A percentile compares a stretch with the other conserved stretches of the same genome.
phyloP scores from a whole-genome alignment of 2,888 invertebrate genomes.

The Odontothrips loti region DNA sequence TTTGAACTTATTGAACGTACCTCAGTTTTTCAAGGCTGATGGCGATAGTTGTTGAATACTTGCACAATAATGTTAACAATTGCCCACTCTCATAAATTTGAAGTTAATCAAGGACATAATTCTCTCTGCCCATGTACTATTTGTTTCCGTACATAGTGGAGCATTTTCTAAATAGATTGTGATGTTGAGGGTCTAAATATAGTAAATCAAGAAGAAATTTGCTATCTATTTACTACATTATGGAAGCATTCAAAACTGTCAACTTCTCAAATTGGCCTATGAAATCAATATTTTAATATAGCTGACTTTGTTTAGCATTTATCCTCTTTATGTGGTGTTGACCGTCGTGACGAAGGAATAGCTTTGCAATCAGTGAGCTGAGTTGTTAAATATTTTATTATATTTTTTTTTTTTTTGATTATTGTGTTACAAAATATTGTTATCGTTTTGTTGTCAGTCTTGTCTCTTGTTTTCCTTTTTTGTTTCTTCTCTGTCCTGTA shows the following conservation, averaged over 20 bases:
- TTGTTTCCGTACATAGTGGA: not conserved
- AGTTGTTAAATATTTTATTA: no score
- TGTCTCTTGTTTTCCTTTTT: not conserved
- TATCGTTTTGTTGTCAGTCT: conserved; percentile 3
- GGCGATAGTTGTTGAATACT: no score
- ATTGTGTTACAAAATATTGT: conserved; percentile 1
- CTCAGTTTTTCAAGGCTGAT: no score
- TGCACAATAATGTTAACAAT: not conserved
- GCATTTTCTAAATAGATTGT: not conserved
- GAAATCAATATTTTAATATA: not conserved
- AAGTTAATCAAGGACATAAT: no score
- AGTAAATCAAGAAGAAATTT: not conserved
- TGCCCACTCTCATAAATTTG: no score
- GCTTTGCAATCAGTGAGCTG: no score
- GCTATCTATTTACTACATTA: no score
- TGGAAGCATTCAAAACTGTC: not conserved
- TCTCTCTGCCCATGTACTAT: no score
- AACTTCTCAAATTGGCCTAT: not conserved
- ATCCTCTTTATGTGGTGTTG: not conserved
- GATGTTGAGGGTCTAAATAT: not conserved
- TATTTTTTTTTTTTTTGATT: not conserved
- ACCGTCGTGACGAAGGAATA: no score
- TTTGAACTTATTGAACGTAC: no score
- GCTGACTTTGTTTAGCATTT: not conserved
- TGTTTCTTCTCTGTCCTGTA: not conserved